These are phyloP conservation scores for Hirtodrosophila alboralis DNA, from an alignment of 2,888 invertebrate species.

Conservation along the genomic window DNA sequence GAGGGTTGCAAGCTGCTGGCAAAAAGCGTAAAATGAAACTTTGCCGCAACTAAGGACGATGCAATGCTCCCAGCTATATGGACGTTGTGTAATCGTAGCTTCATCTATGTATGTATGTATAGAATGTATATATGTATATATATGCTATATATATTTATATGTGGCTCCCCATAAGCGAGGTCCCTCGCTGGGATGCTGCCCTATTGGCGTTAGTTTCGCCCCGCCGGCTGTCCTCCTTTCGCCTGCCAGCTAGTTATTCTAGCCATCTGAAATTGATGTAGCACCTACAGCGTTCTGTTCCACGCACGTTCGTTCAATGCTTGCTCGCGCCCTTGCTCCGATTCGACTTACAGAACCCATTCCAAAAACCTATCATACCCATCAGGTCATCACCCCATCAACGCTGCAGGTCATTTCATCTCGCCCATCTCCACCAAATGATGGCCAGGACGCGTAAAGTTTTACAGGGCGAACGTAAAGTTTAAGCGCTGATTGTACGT, in stretches of 20 bases:
- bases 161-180: slow-evolving; percentile 32
- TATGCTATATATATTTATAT: slow-evolving; percentile 9
- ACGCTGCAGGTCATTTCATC: slow-evolving; percentile 60
- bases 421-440: slow-evolving; percentile 31
- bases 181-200: slow-evolving; percentile 55
- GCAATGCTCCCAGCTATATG: slow-evolving; percentile 63
- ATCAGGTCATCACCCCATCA: slow-evolving; percentile 12
- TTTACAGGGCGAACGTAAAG: slow-evolving; percentile 71
- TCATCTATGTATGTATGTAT: slow-evolving; percentile 32
- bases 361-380: not conserved
- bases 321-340: slow-evolving; percentile 34
- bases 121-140: slow-evolving; percentile 12
- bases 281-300: slow-evolving; percentile 66
- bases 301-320: slow-evolving; percentile 70
- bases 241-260: slow-evolving; percentile 38
- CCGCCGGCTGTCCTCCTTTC: slow-evolving; percentile 18
- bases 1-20: slow-evolving; percentile 49
- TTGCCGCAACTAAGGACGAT: slow-evolving; percentile 54
- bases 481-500: slow-evolving; percentile 69
- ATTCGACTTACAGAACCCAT: slow-evolving; percentile 31
- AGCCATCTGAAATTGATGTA: slow-evolving; percentile 75
- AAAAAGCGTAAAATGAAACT: slow-evolving; percentile 65
- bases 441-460: slow-evolving; percentile 63
- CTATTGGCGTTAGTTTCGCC: slow-evolving; percentile 25
- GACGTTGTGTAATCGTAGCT: slow-evolving; percentile 62